Conservation (phyloP, 2,113 vertebrate genomes). For the Lontra canadensis region DNA sequence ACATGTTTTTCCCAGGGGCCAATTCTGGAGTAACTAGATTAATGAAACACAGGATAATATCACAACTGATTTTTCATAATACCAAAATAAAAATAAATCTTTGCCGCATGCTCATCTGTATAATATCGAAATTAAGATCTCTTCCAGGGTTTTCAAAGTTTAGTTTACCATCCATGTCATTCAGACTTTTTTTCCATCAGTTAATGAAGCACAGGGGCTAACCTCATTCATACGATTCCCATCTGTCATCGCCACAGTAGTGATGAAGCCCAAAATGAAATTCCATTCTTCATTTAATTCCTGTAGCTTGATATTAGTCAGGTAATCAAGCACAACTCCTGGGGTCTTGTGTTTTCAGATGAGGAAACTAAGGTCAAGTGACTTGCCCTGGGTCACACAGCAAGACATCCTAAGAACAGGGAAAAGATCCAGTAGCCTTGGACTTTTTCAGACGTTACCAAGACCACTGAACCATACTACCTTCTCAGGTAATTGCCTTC, state of each 20-base stretch:
- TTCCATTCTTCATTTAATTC: slow-evolving; percentile 69
- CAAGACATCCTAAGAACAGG: slow-evolving; percentile 47
- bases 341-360: slow-evolving; percentile 58
- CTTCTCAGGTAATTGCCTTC: slow-evolving; percentile 61
- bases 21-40: background rate
- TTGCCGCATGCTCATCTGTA: background rate
- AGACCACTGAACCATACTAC: slow-evolving; percentile 17
- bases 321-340: slow-evolving; percentile 73
- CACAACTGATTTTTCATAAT: slow-evolving; percentile 12
- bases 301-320: slow-evolving; percentile 62
- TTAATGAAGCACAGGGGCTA: slow-evolving; percentile 43
- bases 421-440: background rate
- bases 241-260: slow-evolving; percentile 62
- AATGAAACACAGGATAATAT: background rate
- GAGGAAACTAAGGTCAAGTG: slow-evolving; percentile 73
- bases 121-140: background rate
- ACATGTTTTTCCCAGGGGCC: background rate
- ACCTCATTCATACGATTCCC: slow-evolving; percentile 43
- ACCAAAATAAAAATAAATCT: slow-evolving; percentile 36
- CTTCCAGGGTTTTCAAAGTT: slow-evolving; percentile 27
- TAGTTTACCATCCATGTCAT: background rate
- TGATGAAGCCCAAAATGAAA: slow-evolving; percentile 61
- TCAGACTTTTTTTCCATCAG: background rate
- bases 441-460: background rate
- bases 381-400: slow-evolving; percentile 73